Base-by-base conservation (phyloP, 2,888 invertebrate genomes). In the Norana najaformis region DNA sequence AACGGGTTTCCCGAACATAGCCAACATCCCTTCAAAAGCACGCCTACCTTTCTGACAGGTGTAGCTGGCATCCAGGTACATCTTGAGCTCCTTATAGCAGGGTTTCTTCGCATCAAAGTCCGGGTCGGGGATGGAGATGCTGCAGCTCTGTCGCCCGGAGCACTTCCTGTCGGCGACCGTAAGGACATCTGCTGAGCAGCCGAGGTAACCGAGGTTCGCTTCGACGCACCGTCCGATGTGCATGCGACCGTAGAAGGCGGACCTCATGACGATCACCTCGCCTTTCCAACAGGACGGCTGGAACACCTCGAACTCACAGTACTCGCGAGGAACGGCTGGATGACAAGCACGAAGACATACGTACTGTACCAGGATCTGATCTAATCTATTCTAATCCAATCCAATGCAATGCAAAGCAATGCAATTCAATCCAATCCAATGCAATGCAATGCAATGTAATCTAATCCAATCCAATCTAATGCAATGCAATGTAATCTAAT, bases 241-340 rank as follows among this genome's bases (percentile, higher is more conserved):
- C 91, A 91, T 91, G 88, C 91, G 90, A 13, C 91, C 91, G 89
- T 91, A 91, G 36, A 30, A 30, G 35, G 91, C 91, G 14, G 88
- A 34, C 69, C n/a, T 34, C 89, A 91, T 90, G 36, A 47, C 36
- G 82, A 91, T 88, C 88, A 91, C 91, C 39, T 91, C 88, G 39
- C 83, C 90, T 14, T 37, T 35, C 88, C 90, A 89, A 53, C 91
- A 91, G n/a, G 34, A 18, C 14, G 91, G 85, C 83, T 69, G 88
- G 89, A 91, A 91, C 14, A 89, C 88, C 88, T 91, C 91, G 30
- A 90, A 91, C 88, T 91, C 90, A 88, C 91, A 91, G 89, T 90
- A 91, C 38, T 82, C 37, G 38, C 41, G 53, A 30, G 47, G 39
- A 35, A 88, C 34, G 14, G n/a, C 69, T 69, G 23, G 47, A 47